These are phyloP conservation scores for mouse (Mus musculus) DNA, from an alignment of 2,113 vertebrate genomes.

Conservation along the genomic window GRCm39 chr5:74607001-74607500, in stretches of 20 bases:
- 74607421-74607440: not conserved
- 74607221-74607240: not conserved
- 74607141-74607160: not conserved
- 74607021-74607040: conserved; percentile 25
- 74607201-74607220: not conserved
- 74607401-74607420: not conserved
- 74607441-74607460: not conserved
- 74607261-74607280: not conserved
- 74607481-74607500: not conserved
- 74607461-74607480: not conserved
- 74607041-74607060: not conserved
- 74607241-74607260: not conserved
- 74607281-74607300: not conserved
- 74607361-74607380: not conserved
- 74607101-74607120: not conserved
- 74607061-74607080: conserved; percentile 29
- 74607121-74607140: not conserved
- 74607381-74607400: not conserved
- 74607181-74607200: not conserved
- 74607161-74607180: not conserved
- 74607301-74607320: not conserved
- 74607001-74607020: conserved; percentile 1
- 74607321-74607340: not conserved
- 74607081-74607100: not conserved
- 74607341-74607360: not conserved